Base-by-base conservation (phyloP, 2,888 invertebrate genomes). In the Nomada goodeniana region DNA sequence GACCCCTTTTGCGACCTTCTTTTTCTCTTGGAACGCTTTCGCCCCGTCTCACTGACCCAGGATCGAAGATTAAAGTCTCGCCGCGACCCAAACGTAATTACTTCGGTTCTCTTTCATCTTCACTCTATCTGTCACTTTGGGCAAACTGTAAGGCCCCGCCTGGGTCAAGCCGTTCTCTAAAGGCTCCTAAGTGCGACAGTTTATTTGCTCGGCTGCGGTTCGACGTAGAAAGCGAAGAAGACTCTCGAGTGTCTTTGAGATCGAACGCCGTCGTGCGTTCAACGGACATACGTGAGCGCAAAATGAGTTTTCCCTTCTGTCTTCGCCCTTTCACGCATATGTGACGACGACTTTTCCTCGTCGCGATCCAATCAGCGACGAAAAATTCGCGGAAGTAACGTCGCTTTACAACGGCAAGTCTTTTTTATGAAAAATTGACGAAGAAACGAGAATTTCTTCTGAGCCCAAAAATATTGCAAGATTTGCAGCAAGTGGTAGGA, bases 41-140 rank as follows among this genome's bases (percentile, higher is more conserved):
- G 13, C 60, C 47, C 47, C 68, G 59, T 50, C 64, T 42, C 64
- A 68, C 23, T 67, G 70, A 52, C 55, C 52, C n/a, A 78, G 80
- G 89, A 90, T 89, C 89, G 83, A 87, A 90, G 90, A 90, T 90
- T 89, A 88, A 90, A 90, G 86, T 89, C 88, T 88, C 76, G 61
- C 85, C 88, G 77, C 84, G 59, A 81, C 60, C 81, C 83, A 82
- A 88, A 88, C 86, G 89, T 90, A 90, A 90, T 90, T 90, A 90
- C 90, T 89, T 82, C 61, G 64, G 77, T 84, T 84, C 85, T 83
- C 90, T 90, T 90, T 90, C 90, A 90, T 89, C 90, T 89, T 86
- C 85, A 73, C 85, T 88, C 85, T 85, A 87, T 87, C 89, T 83
- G 86, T 86, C 88, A 80, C 86, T 82, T 77, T 79, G 68, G 65